These are phyloP conservation scores for Corydoras sp. DNA, from an alignment of 2,113 vertebrate species.

Conservation along the genomic window DNA sequence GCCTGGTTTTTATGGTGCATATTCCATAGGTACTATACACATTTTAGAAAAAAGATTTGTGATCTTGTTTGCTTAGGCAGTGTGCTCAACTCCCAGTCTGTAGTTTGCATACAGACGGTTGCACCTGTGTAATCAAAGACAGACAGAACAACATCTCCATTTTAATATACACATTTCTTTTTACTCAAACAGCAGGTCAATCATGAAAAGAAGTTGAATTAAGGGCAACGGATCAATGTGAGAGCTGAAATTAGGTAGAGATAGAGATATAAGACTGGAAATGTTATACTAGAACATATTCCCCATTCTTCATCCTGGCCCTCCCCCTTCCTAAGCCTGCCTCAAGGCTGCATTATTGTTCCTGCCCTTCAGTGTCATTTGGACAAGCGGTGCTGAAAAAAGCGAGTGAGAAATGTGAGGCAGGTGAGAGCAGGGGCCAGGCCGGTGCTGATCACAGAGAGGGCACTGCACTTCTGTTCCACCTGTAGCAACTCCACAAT, in stretches of 20 bases:
- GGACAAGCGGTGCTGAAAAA: constrained; percentile 54
- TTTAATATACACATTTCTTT: background rate
- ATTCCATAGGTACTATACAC: too few species aligned
- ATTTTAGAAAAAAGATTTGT: constrained; percentile 8
- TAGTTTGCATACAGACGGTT: constrained; percentile 27
- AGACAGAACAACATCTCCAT: background rate
- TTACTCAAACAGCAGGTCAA: background rate
- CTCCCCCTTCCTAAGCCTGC: constrained; percentile 34
- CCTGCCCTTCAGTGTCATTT: constrained; percentile 51
- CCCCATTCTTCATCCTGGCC: constrained; percentile 13
- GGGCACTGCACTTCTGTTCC: constrained; percentile 7
- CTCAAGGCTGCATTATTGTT: constrained; percentile 47
- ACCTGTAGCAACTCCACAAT: constrained; percentile 23
- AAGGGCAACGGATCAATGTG: background rate
- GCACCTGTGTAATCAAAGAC: constrained; percentile 17
- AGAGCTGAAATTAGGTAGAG: constrained; percentile 3
- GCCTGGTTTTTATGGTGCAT: too few species aligned
- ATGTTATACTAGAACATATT: constrained; percentile 43
- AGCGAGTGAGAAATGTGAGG: constrained; percentile 42
- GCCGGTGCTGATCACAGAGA: constrained; percentile 18
- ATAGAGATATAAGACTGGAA: constrained; percentile 10
- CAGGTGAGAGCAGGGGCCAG: constrained; percentile 52
- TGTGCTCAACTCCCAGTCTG: background rate
- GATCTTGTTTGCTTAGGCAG: constrained; percentile 23
- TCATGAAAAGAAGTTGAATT: background rate